Percentiles rank a stretch among this genome's conserved stretches.
phyloP scores from a whole-genome alignment of 2,888 invertebrate species.

The Dendrolimus houi region DNA sequence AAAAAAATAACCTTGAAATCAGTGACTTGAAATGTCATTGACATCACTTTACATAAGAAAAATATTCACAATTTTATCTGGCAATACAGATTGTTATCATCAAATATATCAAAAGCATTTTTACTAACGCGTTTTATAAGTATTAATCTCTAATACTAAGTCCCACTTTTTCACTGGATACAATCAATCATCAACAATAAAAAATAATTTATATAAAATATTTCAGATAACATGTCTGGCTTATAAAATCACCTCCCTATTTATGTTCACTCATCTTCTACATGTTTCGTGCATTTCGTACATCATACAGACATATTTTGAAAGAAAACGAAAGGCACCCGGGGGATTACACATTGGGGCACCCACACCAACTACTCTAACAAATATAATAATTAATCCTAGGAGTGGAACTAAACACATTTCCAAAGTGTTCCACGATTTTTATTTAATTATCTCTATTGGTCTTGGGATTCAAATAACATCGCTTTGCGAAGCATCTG shows the following conservation, averaged over 20 bases:
- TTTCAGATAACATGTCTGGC: slow-evolving; percentile 51
- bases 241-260: slow-evolving; percentile 43
- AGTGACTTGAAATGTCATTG: slow-evolving; percentile 72
- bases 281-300: slow-evolving; percentile 93
- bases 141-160: slow-evolving; percentile 66
- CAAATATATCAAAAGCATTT: slow-evolving; percentile 66
- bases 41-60: slow-evolving; percentile 68
- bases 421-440: slow-evolving; percentile 38
- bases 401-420: slow-evolving; percentile 50
- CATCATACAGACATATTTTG: slow-evolving; percentile 83
- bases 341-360: slow-evolving; percentile 67
- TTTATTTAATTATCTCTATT: slow-evolving; percentile 26
- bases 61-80: slow-evolving; percentile 76
- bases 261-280: slow-evolving; percentile 82
- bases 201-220: slow-evolving; percentile 69
- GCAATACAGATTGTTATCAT: slow-evolving; percentile 72
- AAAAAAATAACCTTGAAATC: slow-evolving; percentile 68
- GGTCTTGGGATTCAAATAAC: slow-evolving; percentile 19
- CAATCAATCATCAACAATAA: slow-evolving; percentile 63
- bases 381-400: slow-evolving; percentile 70
- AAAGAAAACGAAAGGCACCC: slow-evolving; percentile 72
- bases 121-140: slow-evolving; percentile 41
- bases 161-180: slow-evolving; percentile 66
- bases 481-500: slow-evolving; percentile 11
- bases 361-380: slow-evolving; percentile 75